Evolutionary conservation across 2,797 vertebrate genomes (phyloP).

Genomic region (Coreius guichenoti): DNA sequence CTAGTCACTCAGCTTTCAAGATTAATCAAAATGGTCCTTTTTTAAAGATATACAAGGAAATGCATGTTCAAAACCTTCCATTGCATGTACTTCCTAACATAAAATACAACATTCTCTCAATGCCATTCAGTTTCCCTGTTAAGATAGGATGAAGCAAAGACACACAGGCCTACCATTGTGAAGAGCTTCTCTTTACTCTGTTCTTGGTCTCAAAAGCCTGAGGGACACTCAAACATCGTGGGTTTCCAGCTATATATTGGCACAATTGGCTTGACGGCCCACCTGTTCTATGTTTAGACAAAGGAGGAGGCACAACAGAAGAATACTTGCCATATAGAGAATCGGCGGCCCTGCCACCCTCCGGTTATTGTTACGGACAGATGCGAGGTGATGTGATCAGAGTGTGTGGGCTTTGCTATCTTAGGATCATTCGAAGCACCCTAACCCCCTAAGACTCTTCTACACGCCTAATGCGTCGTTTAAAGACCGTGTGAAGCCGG

Average conservation of each 20-base stretch:
- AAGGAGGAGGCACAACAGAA: conserved; percentile 69
- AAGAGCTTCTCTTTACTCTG: conserved; percentile 54
- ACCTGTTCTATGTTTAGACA: conserved; percentile 85
- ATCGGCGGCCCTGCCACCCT: conserved; percentile 42
- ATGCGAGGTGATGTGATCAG: conserved; percentile 51
- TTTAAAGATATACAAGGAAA: not conserved
- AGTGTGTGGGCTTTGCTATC: conserved; percentile 57
- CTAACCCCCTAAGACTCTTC: conserved; percentile 21
- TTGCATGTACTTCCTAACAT: not conserved
- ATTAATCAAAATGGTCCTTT: not conserved
- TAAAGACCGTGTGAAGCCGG: conserved; percentile 32
- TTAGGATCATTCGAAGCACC: conserved; percentile 43
- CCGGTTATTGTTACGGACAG: conserved; percentile 59
- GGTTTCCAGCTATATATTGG: conserved; percentile 73
- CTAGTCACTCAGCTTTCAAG: not conserved
- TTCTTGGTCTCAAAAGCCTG: conserved; percentile 60
- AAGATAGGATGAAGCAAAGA: not conserved
- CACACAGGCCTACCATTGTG: conserved; percentile 65
- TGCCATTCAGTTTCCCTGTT: not conserved
- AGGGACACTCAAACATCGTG: conserved; percentile 65
- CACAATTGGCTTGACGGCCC: conserved; percentile 68
- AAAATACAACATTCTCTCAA: not conserved
- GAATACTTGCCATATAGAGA: conserved; percentile 69
- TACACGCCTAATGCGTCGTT: conserved; percentile 31
- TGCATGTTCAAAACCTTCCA: not conserved